A percentile compares a stretch with the other conserved stretches of the same genome.
phyloP scores from a whole-genome alignment of 1,140 invertebrate species.

The Plectrocnemia conspersa region DNA sequence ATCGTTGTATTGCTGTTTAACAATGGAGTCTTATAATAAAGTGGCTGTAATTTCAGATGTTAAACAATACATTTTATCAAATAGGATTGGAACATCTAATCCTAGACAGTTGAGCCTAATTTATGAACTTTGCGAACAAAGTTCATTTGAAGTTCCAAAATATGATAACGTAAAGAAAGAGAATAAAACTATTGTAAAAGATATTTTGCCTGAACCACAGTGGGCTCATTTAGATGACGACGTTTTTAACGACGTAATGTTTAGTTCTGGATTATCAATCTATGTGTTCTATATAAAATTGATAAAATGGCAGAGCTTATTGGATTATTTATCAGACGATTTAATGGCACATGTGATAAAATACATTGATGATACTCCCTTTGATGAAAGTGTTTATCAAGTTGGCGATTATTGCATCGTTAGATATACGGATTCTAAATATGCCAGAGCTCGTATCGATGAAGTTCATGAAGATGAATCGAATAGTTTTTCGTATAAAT shows the following conservation, averaged over 20 bases:
- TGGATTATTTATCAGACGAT: conserved; percentile 39
- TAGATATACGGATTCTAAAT: conserved; percentile 43
- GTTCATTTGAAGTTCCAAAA: conserved; percentile 13
- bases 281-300: conserved; percentile 41
- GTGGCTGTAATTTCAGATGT: conserved; percentile 14
- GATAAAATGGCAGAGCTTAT: conserved; percentile 40
- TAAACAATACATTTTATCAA: conserved; percentile 16
- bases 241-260: conserved; percentile 38
- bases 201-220: conserved; percentile 35
- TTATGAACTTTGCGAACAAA: conserved; percentile 13
- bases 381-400: conserved; percentile 31
- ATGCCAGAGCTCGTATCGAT: conserved; percentile 44
- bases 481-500: conserved; percentile 34
- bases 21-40: conserved; percentile 1
- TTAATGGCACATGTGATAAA: conserved; percentile 40
- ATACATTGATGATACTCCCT: conserved; percentile 25
- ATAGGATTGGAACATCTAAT: conserved; percentile 17
- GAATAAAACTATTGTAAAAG: conserved; percentile 39
- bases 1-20: conserved; percentile 17
- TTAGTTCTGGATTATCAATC: conserved; percentile 39
- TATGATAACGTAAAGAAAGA: neutral
- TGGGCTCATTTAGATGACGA: conserved; percentile 46
- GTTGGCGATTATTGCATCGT: conserved; percentile 43
- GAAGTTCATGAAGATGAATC: conserved; percentile 5
- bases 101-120: conserved; percentile 15